A percentile compares a stretch with the other conserved stretches of the same genome.
Conservation (phyloP, 1,140 invertebrate genomes). For the Lepidotrigona ventralis region DNA sequence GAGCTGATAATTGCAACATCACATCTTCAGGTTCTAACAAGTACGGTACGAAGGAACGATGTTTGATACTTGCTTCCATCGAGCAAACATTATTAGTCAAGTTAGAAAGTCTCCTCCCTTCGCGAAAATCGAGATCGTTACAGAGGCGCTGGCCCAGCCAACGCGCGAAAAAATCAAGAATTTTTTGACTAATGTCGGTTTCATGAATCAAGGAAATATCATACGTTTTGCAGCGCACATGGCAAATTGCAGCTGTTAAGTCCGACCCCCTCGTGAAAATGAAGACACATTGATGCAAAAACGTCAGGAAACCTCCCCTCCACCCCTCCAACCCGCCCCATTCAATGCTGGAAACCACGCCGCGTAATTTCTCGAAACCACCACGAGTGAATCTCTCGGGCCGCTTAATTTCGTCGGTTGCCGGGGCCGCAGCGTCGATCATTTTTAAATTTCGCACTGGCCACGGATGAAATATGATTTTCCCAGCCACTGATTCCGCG, state of each 20-base stretch:
- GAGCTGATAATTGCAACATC: too few species aligned
- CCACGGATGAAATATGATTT: conserved; percentile 26
- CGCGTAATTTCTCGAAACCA: conserved; percentile 1
- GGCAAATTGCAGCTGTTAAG: conserved; percentile 7
- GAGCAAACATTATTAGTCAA: background rate
- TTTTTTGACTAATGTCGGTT: background rate
- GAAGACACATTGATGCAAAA: conserved; percentile 25
- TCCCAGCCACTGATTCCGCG: conserved; percentile 13
- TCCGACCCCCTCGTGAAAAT: conserved; percentile 2
- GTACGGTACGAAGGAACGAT: too few species aligned
- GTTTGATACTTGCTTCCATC: too few species aligned
- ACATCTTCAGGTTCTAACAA: background rate
- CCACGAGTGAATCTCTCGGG: background rate
- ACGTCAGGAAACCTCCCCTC: background rate
- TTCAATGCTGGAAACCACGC: background rate
- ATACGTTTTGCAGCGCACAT: background rate
- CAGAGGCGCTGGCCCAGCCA: background rate
- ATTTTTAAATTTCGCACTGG: conserved; percentile 3
- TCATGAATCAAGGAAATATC: conserved; percentile 4
- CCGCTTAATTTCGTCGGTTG: background rate
- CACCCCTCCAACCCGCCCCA: too few species aligned
- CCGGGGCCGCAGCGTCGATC: background rate
- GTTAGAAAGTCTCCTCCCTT: background rate
- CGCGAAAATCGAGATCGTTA: background rate
- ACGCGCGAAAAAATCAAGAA: background rate